Percentiles rank a stretch among this genome's conserved stretches.
These are phyloP conservation scores for Oedothorax gibbosus DNA, from an alignment of 1,140 invertebrate genomes.

Conservation along the genomic window DNA sequence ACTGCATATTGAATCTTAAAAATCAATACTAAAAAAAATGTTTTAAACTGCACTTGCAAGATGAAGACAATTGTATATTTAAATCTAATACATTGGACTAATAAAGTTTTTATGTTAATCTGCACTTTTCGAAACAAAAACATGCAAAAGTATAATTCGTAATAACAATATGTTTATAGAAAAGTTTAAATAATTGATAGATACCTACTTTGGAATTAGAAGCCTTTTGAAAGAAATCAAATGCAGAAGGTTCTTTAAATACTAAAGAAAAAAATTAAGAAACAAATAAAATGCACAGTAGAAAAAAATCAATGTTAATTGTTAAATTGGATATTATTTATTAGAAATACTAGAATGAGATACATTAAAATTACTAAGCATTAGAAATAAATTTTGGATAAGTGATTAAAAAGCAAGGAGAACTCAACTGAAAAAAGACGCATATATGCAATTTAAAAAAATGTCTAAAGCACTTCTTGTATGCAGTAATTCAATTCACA, in stretches of 20 bases:
- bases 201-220: conserved; percentile 61
- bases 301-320: no score
- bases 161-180: not conserved
- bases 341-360: no score
- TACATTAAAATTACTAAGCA: not conserved
- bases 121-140: not conserved
- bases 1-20: not conserved
- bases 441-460: no score
- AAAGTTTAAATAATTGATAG: not conserved
- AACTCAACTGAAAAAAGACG: not conserved
- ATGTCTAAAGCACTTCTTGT: no score
- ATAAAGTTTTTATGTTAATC: not conserved
- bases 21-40: not conserved
- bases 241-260: conserved; percentile 68
- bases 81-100: not conserved
- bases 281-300: no score
- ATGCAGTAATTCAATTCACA: no score
- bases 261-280: conserved; percentile 64
- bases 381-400: not conserved
- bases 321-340: no score
- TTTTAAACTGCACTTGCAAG: not conserved
- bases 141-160: no score
- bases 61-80: not conserved
- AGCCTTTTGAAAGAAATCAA: conserved; percentile 68
- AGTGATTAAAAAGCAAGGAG: not conserved